Evolutionary conservation across 2,888 invertebrate genomes (phyloP), one percentile per base, ranked within the genome.

Genomic region (Syrista parreyssii): DNA sequence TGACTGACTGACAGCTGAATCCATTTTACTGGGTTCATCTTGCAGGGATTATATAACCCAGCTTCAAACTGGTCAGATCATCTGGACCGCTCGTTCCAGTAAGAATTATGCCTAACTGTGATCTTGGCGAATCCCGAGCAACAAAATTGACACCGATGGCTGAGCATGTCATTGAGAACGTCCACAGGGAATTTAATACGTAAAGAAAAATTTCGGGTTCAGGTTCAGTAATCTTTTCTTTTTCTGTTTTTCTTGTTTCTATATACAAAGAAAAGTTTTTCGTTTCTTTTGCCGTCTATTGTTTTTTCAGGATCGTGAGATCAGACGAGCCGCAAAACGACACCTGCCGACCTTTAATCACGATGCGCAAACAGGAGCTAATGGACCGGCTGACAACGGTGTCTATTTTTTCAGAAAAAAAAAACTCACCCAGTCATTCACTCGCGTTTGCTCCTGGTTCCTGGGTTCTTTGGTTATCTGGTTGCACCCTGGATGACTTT

Each of bases 1-100:
- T 82, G 87, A 89, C 86, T 90, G 91, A 91, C 89, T 91, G 91
- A 91, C 91, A 89, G 90, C 85, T 91, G 91, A 91, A 91, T 91
- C 90, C 89, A 85, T 87, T 84, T 85, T 81, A 82, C 82, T 34
- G 23, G 9, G 74, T 33, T 76, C 79, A 75, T 80, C 77, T 78
- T 75, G 73, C 73, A 31, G 71, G 32, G 32, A 71, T 55, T 55
- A 55, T 15, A 55, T 23, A 55, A 55, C 40, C 40, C 40, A 55
- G 40, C 40, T 55, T 55, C 40, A 23, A 55, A 23, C 40, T 55
- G 40, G 40, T 55, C 40, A 55, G 23, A 55, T 55, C 23, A 55
- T 55, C 40, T 55, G 40, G 40, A 55, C 40, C 40, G 23, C 40
- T 55, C 40, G 40, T 4, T 55, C 0, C 40, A 23, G 23, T 55